Conservation (phyloP, 2,113 vertebrate species). For the Smithornis capensis region DNA sequence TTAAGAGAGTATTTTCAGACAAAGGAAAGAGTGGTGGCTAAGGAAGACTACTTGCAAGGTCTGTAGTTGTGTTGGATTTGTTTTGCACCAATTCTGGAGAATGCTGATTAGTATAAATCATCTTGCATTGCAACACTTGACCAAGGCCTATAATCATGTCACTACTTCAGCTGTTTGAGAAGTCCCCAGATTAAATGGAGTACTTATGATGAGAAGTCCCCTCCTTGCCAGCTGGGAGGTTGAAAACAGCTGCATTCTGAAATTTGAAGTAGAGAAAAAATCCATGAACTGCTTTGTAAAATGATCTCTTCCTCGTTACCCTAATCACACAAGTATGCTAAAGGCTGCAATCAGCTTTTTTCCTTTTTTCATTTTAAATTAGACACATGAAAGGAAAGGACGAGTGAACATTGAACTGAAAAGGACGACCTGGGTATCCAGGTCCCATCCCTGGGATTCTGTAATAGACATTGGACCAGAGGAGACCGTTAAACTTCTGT, state of each 20-base stretch:
- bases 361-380: background rate
- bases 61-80: background rate
- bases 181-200: background rate
- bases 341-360: background rate
- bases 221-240: slow-evolving; percentile 25
- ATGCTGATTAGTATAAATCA: slow-evolving; percentile 36
- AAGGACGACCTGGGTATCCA: background rate
- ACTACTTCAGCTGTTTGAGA: slow-evolving; percentile 37
- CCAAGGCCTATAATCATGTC: slow-evolving; percentile 39
- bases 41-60: background rate
- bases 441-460: background rate
- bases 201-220: background rate
- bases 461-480: background rate
- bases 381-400: background rate
- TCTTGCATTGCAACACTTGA: slow-evolving; percentile 28
- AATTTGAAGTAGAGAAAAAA: background rate
- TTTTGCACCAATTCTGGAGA: background rate
- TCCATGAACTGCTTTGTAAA: background rate
- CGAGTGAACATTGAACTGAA: background rate
- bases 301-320: background rate
- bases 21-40: background rate
- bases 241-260: slow-evolving; percentile 18
- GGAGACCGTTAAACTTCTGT: background rate
- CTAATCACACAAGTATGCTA: background rate
- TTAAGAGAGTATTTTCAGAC: background rate